Base-by-base conservation (phyloP, 2,888 invertebrate genomes). In the Troides aeacus region DNA sequence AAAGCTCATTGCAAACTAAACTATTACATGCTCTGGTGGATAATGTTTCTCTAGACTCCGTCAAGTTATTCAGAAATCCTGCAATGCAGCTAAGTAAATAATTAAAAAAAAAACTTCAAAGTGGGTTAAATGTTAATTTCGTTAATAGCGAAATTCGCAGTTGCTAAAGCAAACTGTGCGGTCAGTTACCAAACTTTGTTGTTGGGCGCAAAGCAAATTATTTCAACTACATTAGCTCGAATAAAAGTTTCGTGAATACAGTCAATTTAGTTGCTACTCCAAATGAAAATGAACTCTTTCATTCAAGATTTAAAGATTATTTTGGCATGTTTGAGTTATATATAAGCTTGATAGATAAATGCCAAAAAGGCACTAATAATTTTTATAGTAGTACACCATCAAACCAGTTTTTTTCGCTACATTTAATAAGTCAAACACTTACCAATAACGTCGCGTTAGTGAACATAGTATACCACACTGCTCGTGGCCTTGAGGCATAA, bases 151-250 rank as follows among this genome's bases (percentile, higher is more conserved):
- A 58, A 58, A 23, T 58, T 58, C 23, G 23, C 57, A 58, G 21
- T 58, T 15, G 23, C 57, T 23, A 58, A 58, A 58, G 57, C 23
- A 58, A 58, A 58, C 57, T 58, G 12, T 24, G 57, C 21, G 21
- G 57, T 24, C 57, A 58, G 57, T 58, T 58, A 58, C 57, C 15
- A 24, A 57, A 58, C 57, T 58, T 58, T 58, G 23, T 58, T 30
- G 57, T 24, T 58, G 10, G 21, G 23, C 21, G 23, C 23, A 23
- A 18, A 23, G 57, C 57, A 58, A 58, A 58, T 58, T 58, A 58
- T 58, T 58, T 58, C 57, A 58, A 58, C 57, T 58, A 23, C 23
- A 58, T 58, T 58, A 58, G 57, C 23, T 10, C 23, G 23, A 10
- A 58, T 58, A 58, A 58, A 58, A 58, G 57, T 58, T 58, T 53